These are phyloP conservation scores for Carassius auratus DNA, from an alignment of 2,113 vertebrate species.

Conservation along the genomic window DNA sequence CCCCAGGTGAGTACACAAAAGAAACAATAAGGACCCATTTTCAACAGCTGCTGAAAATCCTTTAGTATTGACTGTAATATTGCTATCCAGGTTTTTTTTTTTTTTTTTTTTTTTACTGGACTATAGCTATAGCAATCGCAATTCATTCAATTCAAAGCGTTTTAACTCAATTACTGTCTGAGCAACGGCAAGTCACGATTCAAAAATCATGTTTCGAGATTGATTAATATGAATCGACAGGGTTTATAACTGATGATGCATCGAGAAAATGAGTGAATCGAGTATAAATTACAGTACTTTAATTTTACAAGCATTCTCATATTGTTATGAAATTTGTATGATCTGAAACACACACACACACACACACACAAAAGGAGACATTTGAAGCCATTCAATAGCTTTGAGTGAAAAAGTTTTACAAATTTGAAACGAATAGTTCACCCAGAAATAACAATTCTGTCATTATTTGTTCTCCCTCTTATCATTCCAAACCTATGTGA, in stretches of 20 bases:
- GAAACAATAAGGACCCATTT: neutral
- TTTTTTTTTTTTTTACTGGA: neutral
- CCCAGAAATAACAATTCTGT: too few relatives aligned
- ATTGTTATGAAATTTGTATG: neutral
- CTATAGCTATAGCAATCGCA: too few relatives aligned
- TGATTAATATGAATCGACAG: too few relatives aligned
- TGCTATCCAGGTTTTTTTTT: neutral
- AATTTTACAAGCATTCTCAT: neutral
- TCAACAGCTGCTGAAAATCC: neutral
- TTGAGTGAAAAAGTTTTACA: neutral
- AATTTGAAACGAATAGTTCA: neutral
- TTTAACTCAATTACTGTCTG: too few relatives aligned
- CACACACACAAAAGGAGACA: neutral
- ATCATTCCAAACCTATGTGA: neutral
- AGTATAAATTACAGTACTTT: too few relatives aligned
- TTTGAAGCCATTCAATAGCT: neutral
- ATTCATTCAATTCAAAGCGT: too few relatives aligned
- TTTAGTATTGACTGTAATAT: neutral
- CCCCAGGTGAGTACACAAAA: neutral
- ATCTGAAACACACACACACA: neutral
- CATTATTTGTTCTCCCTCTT: too few relatives aligned
- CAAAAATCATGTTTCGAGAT: too few relatives aligned
- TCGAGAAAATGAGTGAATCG: too few relatives aligned
- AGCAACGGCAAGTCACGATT: too few relatives aligned
- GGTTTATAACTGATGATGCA: too few relatives aligned